Evolutionary conservation across 2,797 vertebrate genomes (phyloP).

Genomic region (Loriculus beryllinus): DNA sequence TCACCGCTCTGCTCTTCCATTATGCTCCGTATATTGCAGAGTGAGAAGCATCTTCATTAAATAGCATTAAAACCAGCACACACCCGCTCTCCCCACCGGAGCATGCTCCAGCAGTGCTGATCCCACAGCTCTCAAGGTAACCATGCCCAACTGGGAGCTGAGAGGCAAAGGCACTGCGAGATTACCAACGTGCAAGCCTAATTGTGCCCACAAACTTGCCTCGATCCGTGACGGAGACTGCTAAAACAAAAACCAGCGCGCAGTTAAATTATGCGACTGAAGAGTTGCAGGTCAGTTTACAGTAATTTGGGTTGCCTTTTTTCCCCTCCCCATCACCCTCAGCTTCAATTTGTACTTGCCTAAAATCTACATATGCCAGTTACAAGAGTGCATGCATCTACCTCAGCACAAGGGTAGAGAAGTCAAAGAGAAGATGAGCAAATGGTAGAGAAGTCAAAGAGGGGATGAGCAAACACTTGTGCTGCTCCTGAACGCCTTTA

Average conservation of each 20-base stretch:
- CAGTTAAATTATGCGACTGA: slow-evolving; percentile 41
- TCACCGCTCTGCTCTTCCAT: slow-evolving; percentile 70
- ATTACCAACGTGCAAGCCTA: slow-evolving; percentile 65
- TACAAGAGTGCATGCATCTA: not conserved
- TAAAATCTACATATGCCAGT: not conserved
- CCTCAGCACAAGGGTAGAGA: not conserved
- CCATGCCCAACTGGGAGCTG: slow-evolving; percentile 66
- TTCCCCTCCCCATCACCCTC: not conserved
- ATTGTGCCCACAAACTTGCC: slow-evolving; percentile 54
- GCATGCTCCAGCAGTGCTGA: slow-evolving; percentile 67
- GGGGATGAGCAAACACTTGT: not conserved
- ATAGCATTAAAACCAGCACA: slow-evolving; percentile 76
- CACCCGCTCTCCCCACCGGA: slow-evolving; percentile 69
- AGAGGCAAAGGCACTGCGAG: slow-evolving; percentile 65
- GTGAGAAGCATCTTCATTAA: slow-evolving; percentile 76
- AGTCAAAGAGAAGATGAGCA: slow-evolving; percentile 18
- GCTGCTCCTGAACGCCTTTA: not conserved
- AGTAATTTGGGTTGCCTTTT: not conserved
- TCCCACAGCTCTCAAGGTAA: slow-evolving; percentile 73
- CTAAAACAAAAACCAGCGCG: slow-evolving; percentile 52
- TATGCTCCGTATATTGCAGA: slow-evolving; percentile 67
- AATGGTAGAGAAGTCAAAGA: not conserved
- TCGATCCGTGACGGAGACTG: slow-evolving; percentile 33
- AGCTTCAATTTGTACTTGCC: slow-evolving; percentile 30
- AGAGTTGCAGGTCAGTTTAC: slow-evolving; percentile 42